Evolutionary conservation across 2,888 invertebrate genomes (phyloP).

Genomic region (Drosophila sordidapex): DNA sequence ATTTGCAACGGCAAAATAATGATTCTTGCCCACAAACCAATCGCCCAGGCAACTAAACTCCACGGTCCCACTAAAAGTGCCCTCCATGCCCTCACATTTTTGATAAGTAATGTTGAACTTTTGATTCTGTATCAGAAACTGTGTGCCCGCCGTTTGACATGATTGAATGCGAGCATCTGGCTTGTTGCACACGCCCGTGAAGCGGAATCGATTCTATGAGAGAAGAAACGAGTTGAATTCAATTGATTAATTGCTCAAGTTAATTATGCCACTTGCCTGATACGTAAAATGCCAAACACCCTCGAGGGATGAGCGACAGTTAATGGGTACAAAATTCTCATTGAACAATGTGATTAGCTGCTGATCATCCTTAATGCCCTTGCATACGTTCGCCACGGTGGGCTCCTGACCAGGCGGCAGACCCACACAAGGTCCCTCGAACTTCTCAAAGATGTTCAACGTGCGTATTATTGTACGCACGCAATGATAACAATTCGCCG

Average conservation of each 20-base stretch:
- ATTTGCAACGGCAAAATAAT: constrained; percentile 98
- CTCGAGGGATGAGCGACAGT: constrained; percentile 96
- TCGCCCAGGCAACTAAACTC: constrained; percentile 97
- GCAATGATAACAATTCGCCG: constrained; percentile 91
- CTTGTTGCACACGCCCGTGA: constrained; percentile 95
- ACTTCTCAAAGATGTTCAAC: constrained; percentile 94
- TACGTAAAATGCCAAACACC: constrained; percentile 98
- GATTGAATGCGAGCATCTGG: constrained; percentile 95
- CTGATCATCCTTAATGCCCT: constrained; percentile 90
- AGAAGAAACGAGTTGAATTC: constrained; percentile 16
- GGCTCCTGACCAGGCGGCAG: constrained; percentile 88
- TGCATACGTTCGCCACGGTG: constrained; percentile 91
- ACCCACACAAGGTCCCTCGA: constrained; percentile 93
- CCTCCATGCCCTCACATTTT: constrained; percentile 94
- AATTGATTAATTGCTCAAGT: constrained; percentile 1
- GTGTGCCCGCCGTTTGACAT: constrained; percentile 97
- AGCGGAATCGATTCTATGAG: constrained; percentile 91
- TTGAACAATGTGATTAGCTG: constrained; percentile 94
- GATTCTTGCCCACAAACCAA: constrained; percentile 98
- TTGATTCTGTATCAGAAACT: constrained; percentile 97
- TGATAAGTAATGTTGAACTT: constrained; percentile 98
- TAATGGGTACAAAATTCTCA: constrained; percentile 95
- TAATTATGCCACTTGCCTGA: constrained; percentile 85
- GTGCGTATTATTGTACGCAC: constrained; percentile 94
- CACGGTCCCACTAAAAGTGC: constrained; percentile 95